Evolutionary conservation across 92 coral and sea anemone species (phyloP).

Genomic region (Porites divaricata): DNA sequence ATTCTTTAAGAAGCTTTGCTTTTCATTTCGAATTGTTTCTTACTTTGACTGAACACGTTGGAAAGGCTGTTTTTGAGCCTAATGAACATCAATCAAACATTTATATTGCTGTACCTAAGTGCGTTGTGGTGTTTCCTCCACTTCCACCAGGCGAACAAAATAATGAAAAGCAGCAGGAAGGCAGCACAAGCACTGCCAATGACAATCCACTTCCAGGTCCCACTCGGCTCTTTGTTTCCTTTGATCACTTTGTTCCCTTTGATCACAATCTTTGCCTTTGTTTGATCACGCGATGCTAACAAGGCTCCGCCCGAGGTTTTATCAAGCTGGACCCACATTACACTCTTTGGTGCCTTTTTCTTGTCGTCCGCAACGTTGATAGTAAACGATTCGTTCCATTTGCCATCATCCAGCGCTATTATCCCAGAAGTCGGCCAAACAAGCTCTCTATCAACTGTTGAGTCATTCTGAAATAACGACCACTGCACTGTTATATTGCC

Average conservation of each 20-base stretch:
- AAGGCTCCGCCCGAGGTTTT: constrained; percentile 82
- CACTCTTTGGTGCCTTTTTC: constrained; percentile 50
- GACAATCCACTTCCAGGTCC: constrained; percentile 60
- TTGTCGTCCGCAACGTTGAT: constrained; percentile 66
- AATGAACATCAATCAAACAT: too few relatives aligned
- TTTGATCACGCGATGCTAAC: constrained; percentile 69
- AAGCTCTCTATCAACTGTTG: constrained; percentile 48
- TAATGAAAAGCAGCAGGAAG: constrained; percentile 43
- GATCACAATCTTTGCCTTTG: constrained; percentile 61
- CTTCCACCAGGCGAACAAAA: constrained; percentile 11
- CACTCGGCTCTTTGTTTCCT: constrained; percentile 32
- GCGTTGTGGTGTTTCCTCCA: constrained; percentile 24
- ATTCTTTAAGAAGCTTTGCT: too few relatives aligned
- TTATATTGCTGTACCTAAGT: constrained; percentile 13
- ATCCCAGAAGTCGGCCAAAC: constrained; percentile 82
- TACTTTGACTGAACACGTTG: too few relatives aligned
- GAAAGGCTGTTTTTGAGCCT: too few relatives aligned
- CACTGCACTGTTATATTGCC: constrained; percentile 83
- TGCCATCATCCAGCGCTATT: constrained; percentile 69
- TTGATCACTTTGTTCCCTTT: constrained; percentile 56
- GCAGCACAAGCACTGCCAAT: constrained; percentile 44
- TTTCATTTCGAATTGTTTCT: too few relatives aligned
- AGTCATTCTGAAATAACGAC: constrained; percentile 70
- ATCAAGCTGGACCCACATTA: constrained; percentile 62
- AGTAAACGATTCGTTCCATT: constrained; percentile 82